Evolutionary conservation across 2,113 vertebrate species (phyloP).

Genomic region (Elaphurus davidianus): DNA sequence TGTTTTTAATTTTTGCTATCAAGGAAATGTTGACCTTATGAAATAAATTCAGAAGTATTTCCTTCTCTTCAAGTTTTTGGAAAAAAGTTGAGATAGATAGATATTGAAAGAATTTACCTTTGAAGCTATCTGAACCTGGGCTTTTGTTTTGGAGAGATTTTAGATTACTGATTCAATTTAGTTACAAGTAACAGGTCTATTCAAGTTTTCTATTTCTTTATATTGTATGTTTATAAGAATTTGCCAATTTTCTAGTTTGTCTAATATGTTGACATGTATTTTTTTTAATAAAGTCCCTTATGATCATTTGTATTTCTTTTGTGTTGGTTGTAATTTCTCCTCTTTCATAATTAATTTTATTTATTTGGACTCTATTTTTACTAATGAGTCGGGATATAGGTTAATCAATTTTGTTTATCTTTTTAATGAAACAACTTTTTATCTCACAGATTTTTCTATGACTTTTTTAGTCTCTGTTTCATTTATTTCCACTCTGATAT

Average conservation of each 20-base stretch:
- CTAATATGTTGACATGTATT: background rate
- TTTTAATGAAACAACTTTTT: background rate
- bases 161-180: background rate
- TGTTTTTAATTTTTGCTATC: background rate
- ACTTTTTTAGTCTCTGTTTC: background rate
- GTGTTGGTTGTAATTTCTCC: background rate
- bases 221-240: background rate
- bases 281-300: background rate
- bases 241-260: background rate
- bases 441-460: background rate
- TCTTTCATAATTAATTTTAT: background rate
- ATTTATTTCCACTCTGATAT: background rate
- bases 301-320: background rate
- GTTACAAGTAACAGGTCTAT: background rate
- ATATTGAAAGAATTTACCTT: background rate
- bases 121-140: background rate
- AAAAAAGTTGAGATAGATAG: background rate
- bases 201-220: background rate
- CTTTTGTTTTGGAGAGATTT: background rate
- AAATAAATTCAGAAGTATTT: background rate
- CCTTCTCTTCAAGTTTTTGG: background rate
- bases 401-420: background rate
- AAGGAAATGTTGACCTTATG: background rate
- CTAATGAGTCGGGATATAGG: background rate
- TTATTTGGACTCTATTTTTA: background rate